These are phyloP conservation scores for Zoanthus gigantus DNA, from an alignment of 92 coral and sea anemone species.

Conservation along the genomic window DNA sequence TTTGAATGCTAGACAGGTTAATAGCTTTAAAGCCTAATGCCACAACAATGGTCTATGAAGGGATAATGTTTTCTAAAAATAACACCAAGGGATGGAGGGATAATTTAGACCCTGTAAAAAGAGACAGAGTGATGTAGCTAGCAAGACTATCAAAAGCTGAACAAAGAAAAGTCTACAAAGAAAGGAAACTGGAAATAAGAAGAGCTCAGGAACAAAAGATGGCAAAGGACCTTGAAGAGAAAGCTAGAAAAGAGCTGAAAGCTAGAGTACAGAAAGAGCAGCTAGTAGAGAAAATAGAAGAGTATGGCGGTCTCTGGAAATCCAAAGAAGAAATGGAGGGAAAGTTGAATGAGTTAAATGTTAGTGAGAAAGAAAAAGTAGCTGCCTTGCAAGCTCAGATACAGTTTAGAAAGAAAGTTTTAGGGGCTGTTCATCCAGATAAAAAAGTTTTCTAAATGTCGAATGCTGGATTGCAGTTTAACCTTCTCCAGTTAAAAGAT, in stretches of 20 bases:
- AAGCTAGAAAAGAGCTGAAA: conserved; percentile 15
- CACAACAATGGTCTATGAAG: not conserved
- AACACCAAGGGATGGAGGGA: not conserved
- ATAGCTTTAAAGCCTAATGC: not conserved
- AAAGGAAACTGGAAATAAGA: no score
- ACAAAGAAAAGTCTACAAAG: no score
- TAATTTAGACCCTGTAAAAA: no score
- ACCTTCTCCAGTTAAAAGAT: no score
- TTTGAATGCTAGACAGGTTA: not conserved
- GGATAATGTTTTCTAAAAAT: not conserved
- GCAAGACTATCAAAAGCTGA: no score
- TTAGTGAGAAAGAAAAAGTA: not conserved
- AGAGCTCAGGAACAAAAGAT: no score
- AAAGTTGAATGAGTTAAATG: not conserved
- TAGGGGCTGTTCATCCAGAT: conserved; percentile 42
- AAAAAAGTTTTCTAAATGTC: conserved; percentile 37
- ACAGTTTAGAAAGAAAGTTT: conserved; percentile 18
- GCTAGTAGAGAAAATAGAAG: conserved; percentile 31
- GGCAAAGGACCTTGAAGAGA: not conserved
- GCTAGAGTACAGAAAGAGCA: conserved; percentile 36
- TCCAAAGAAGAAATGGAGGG: not conserved
- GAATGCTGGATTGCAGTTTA: not conserved
- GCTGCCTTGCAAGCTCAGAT: conserved; percentile 35
- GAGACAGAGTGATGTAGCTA: no score
- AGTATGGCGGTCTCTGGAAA: conserved; percentile 39